Evolutionary conservation across 2,797 vertebrate species (phyloP).

Genomic region (Hapalemur alaotrensis): DNA sequence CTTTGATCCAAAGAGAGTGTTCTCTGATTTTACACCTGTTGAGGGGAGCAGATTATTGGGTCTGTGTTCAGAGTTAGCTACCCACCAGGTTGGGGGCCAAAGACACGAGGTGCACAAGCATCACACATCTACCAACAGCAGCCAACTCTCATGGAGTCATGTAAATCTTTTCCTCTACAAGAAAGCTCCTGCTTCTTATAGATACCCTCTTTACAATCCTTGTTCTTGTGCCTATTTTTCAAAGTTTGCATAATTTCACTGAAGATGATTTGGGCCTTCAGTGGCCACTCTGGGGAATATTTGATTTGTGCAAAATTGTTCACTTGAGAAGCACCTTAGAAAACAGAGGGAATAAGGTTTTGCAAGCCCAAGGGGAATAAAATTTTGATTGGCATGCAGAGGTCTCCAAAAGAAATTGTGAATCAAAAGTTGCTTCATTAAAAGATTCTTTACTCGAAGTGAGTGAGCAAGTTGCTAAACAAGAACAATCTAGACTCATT

Average conservation of each 20-base stretch:
- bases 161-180: background rate
- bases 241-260: background rate
- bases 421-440: background rate
- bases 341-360: background rate
- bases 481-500: background rate
- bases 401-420: background rate
- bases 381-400: background rate
- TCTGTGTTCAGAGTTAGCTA: background rate
- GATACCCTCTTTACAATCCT: background rate
- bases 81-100: no score
- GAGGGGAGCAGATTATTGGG: rapidly evolving
- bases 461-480: background rate
- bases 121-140: rapidly evolving
- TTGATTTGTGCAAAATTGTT: background rate
- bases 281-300: background rate
- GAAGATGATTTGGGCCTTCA: background rate
- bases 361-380: background rate
- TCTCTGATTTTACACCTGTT: background rate
- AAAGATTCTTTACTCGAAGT: background rate
- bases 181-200: background rate
- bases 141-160: no score
- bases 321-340: background rate
- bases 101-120: background rate
- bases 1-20: background rate
- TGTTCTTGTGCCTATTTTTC: background rate